Conservation (phyloP, 2,797 vertebrate genomes). For the Iguana delicatissima region DNA sequence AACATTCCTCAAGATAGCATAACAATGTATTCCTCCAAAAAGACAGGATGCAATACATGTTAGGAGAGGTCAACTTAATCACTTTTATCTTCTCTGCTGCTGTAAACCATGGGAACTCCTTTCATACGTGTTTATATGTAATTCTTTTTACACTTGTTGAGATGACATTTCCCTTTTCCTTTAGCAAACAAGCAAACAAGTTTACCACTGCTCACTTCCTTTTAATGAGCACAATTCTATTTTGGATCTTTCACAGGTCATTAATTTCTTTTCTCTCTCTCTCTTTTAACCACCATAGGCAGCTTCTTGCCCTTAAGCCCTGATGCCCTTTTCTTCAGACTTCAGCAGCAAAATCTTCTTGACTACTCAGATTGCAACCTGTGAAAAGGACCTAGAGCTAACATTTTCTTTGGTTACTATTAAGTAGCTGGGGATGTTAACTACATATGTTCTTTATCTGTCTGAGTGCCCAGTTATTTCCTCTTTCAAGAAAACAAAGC, state of each 20-base stretch:
- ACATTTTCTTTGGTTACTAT: slow-evolving; percentile 53
- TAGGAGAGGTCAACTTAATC: slow-evolving; percentile 73
- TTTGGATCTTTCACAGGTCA: slow-evolving; percentile 74
- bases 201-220: slow-evolving; percentile 72
- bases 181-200: slow-evolving; percentile 68
- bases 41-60: slow-evolving; percentile 58
- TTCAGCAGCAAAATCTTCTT: slow-evolving; percentile 21
- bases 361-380: slow-evolving; percentile 54
- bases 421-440: slow-evolving; percentile 52
- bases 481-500: slow-evolving; percentile 48
- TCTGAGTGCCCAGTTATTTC: slow-evolving; percentile 44
- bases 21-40: slow-evolving; percentile 68
- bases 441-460: slow-evolving; percentile 30
- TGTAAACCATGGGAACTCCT: slow-evolving; percentile 62
- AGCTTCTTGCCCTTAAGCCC: slow-evolving; percentile 44
- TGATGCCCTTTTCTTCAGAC: slow-evolving; percentile 37
- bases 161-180: slow-evolving; percentile 71
- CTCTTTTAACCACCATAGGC: slow-evolving; percentile 46
- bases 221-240: slow-evolving; percentile 68
- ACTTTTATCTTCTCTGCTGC: slow-evolving; percentile 59
- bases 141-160: slow-evolving; percentile 62
- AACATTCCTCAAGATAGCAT: slow-evolving; percentile 66
- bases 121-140: slow-evolving; percentile 66
- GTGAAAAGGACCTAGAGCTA: slow-evolving; percentile 35
- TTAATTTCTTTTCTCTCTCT: slow-evolving; percentile 60